These are phyloP conservation scores for Apamea sordens DNA, from an alignment of 2,888 invertebrate genomes.

Conservation along the genomic window DNA sequence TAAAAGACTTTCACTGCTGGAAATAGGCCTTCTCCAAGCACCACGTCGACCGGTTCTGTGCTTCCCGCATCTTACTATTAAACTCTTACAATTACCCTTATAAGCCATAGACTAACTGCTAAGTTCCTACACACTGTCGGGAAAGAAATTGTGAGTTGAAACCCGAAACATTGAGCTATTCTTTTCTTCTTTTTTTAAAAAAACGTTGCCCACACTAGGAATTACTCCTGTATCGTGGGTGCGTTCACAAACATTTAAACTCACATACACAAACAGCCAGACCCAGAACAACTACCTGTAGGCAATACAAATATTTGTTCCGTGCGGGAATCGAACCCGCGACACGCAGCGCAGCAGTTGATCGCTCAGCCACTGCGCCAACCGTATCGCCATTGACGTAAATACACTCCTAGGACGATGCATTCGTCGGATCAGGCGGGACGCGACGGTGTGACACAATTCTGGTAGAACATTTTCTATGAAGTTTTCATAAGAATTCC, in stretches of 20 bases:
- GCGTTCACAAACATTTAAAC: too few relatives aligned
- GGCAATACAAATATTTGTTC: too few relatives aligned
- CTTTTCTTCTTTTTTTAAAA: too few relatives aligned
- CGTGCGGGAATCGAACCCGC: too few relatives aligned
- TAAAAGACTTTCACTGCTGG: neutral
- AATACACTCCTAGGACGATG: neutral
- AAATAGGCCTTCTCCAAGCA: neutral
- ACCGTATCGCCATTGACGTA: too few relatives aligned
- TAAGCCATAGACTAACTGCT: neutral
- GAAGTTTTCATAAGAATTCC: neutral
- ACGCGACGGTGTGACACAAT: neutral
- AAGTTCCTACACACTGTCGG: neutral
- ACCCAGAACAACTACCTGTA: too few relatives aligned
- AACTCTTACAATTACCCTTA: neutral
- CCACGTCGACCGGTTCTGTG: neutral
- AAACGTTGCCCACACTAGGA: too few relatives aligned
- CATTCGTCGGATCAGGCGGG: neutral
- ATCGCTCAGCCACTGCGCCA: too few relatives aligned
- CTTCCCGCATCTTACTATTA: neutral
- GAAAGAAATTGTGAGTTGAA: neutral
- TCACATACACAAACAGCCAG: too few relatives aligned
- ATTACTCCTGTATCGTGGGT: too few relatives aligned
- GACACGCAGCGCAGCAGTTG: too few relatives aligned
- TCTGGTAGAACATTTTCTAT: neutral
- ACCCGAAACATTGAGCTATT: neutral